Base-by-base conservation (phyloP, 2,113 vertebrate genomes). In the Lepisosteus osseus region DNA sequence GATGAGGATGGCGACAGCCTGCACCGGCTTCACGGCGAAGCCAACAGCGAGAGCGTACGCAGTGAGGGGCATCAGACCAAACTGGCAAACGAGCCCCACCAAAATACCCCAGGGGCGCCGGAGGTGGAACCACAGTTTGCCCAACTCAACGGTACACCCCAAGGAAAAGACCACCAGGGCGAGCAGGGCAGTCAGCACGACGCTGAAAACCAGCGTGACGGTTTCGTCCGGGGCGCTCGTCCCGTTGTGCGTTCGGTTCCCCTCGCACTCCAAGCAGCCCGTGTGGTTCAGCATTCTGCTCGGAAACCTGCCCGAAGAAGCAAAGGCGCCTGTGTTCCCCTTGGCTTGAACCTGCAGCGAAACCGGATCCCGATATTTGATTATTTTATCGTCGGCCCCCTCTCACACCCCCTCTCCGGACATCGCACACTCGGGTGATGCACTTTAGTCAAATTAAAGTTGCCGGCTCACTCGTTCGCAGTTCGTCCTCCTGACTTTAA, bases 31-130 rank as follows among this genome's bases (percentile, higher is more conserved):
- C 59, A 91, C 76, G 6, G 75, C 54, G 41, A 90, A 89, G 43
- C 72, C 68, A 56, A 76, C 4, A 14, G 76, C 79, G 65, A 92
- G 75, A 65, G 86, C 79, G 42, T 84, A 88, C 4, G 86, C 84
- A 0, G 56, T 81, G 4, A 90, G 76, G n/a, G 90, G 90, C 90
- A 90, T 92, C 54, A 91, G 65, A 6, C 79, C 89, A 71, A 90
- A 88, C 77, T 92, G 90, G 76, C 89, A 91, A 14, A 86, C 63
- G 40, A 89, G 63, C 0, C 90, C 89, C 69, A 87, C 79, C 0
- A 78, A 72, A 0, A 91, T 77, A 45, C 85, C 87, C 87, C 84
- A 87, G 3, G 90, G 89, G 70, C 82, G 81, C 63, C 75, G 81
- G 61, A 90, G n/a, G 65, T 88, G 86, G 4, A 0, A 2, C 84